Evolutionary conservation across 2,888 invertebrate species (phyloP).

Genomic region (Thyatira batis): DNA sequence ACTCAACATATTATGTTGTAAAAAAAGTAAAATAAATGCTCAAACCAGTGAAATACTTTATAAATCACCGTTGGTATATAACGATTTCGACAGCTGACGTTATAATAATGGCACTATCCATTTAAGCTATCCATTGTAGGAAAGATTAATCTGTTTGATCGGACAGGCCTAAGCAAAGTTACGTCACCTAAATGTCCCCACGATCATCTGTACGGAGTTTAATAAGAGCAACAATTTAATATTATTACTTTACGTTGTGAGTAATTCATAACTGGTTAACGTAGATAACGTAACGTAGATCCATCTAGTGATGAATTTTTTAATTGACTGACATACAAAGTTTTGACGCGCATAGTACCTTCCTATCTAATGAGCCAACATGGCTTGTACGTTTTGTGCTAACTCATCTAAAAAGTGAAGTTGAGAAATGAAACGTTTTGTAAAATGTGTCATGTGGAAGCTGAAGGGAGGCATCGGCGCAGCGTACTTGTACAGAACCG

Average conservation of each 20-base stretch:
- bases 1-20: no score
- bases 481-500: slow-evolving; percentile 28
- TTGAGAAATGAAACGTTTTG: slow-evolving; percentile 31
- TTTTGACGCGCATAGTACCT: no score
- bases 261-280: no score
- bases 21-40: no score
- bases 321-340: no score
- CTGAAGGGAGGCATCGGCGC: slow-evolving; percentile 31
- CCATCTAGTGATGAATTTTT: no score
- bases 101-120: neutral
- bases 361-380: slow-evolving; percentile 11
- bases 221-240: neutral
- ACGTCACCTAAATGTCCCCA: neutral
- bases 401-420: slow-evolving; percentile 18
- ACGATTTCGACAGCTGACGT: slow-evolving; percentile 2
- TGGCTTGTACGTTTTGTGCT: no score
- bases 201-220: neutral
- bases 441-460: slow-evolving; percentile 43
- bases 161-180: neutral
- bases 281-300: no score
- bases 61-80: neutral
- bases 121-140: neutral
- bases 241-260: slow-evolving; percentile 3
- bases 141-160: neutral
- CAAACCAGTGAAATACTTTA: neutral